A percentile compares a stretch with the other conserved stretches of the same genome.
Conservation (phyloP, 1,140 invertebrate genomes). For the Sycophila sp. region DNA sequence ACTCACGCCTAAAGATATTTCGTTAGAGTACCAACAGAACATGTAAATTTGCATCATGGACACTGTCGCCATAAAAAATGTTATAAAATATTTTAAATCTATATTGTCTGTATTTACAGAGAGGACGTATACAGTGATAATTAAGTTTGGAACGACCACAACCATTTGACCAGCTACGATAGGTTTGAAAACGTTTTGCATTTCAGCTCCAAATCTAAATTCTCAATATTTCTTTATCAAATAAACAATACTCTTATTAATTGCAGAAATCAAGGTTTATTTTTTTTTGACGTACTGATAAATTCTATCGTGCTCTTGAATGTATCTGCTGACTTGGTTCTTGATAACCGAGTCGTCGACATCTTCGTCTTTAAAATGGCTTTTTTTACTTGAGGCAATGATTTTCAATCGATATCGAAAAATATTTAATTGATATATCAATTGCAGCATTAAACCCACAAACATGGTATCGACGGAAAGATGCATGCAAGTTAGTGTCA, state of each 20-base stretch:
- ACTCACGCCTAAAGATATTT: background rate
- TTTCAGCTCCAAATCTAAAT: background rate
- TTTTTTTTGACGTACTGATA: conserved; percentile 1
- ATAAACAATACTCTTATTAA: background rate
- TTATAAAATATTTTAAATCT: conserved; percentile 4
- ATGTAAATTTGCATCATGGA: conserved; percentile 3
- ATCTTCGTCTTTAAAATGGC: too few species aligned
- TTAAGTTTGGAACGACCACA: background rate
- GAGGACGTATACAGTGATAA: conserved; percentile 6
- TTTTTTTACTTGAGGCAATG: too few species aligned
- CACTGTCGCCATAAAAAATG: background rate
- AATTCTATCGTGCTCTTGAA: conserved; percentile 3
- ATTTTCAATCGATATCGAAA: background rate
- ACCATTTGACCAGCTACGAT: conserved; percentile 1
- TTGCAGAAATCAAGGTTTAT: background rate
- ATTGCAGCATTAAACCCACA: background rate
- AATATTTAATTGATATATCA: conserved; percentile 6
- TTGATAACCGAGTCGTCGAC: background rate
- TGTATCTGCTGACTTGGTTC: too few species aligned
- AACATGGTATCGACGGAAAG: background rate
- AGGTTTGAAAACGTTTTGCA: background rate
- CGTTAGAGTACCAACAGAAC: conserved; percentile 9
- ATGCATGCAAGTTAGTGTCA: background rate
- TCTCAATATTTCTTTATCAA: too few species aligned
- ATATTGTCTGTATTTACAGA: background rate